Percentiles rank a stretch among this genome's conserved stretches.
Evolutionary conservation across 2,888 invertebrate species (phyloP).

Genomic region (Drosophila neotestacea): DNA sequence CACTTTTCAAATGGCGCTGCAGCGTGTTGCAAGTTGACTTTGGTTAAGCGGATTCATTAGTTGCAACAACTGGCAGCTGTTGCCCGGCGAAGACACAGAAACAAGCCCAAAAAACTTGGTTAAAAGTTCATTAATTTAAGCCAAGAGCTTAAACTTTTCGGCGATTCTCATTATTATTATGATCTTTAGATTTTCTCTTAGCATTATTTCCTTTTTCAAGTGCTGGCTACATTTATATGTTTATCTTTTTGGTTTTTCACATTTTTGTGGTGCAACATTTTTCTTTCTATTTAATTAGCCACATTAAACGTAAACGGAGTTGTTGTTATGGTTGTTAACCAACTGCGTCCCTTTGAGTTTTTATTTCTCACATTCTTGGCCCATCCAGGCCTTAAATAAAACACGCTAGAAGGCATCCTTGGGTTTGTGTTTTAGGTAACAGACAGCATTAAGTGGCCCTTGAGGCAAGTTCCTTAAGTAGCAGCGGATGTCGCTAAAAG

Average conservation of each 20-base stretch:
- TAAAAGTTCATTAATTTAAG: constrained; percentile 58
- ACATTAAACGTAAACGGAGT: constrained; percentile 75
- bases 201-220: background rate
- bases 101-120: constrained; percentile 6
- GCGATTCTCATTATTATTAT: constrained; percentile 36
- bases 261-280: constrained; percentile 34
- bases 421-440: background rate
- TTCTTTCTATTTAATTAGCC: constrained; percentile 74
- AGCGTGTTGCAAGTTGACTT: constrained; percentile 15
- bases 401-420: background rate
- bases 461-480: constrained; percentile 7
- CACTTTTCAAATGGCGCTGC: constrained; percentile 14
- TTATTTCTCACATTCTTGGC: constrained; percentile 33
- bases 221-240: background rate
- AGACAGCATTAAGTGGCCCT: constrained; percentile 20
- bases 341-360: constrained; percentile 31
- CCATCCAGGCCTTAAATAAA: constrained; percentile 6
- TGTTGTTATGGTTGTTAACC: constrained; percentile 50
- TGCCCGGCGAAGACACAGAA: constrained; percentile 19
- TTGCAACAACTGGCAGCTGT: constrained; percentile 64
- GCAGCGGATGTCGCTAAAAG: background rate
- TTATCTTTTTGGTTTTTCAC: background rate
- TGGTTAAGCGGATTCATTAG: constrained; percentile 75
- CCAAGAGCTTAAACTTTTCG: constrained; percentile 29
- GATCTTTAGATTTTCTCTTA: constrained; percentile 4